These are phyloP conservation scores for Slavum lentiscoides DNA, from an alignment of 2,888 invertebrate genomes.

Conservation along the genomic window DNA sequence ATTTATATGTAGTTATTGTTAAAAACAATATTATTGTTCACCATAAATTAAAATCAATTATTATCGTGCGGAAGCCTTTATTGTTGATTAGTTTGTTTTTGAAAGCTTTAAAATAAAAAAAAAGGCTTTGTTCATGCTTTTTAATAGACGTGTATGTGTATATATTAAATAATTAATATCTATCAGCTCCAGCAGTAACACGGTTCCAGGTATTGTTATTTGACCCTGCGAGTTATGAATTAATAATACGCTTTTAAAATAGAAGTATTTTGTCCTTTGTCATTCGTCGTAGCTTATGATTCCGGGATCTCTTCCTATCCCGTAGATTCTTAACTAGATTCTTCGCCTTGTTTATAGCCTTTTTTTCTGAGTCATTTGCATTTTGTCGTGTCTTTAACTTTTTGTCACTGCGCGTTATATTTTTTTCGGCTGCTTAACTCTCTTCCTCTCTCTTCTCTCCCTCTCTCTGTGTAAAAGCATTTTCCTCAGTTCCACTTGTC, in stretches of 20 bases:
- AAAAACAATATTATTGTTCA: conserved; percentile 17
- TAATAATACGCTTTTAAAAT: background rate
- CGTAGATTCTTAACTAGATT: too few species aligned
- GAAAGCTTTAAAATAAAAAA: too few species aligned
- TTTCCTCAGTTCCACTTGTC: too few species aligned
- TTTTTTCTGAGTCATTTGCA: too few species aligned
- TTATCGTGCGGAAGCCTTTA: conserved; percentile 5
- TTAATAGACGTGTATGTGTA: background rate
- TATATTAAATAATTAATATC: background rate
- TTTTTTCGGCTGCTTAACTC: too few species aligned
- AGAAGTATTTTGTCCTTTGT: background rate
- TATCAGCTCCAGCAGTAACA: background rate
- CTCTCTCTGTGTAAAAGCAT: too few species aligned
- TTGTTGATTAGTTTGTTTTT: conserved; percentile 16
- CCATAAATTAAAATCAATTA: background rate
- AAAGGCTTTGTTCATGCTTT: background rate
- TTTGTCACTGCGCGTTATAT: too few species aligned
- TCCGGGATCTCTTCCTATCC: too few species aligned
- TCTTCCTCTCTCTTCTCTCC: too few species aligned
- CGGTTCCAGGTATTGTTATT: background rate
- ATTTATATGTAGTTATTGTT: background rate
- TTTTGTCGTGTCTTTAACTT: too few species aligned
- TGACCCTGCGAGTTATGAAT: background rate
- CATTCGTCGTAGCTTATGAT: too few species aligned
- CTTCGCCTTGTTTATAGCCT: too few species aligned